These are phyloP conservation scores for Drosophila bocki DNA, from an alignment of 1,140 invertebrate genomes.

Conservation along the genomic window DNA sequence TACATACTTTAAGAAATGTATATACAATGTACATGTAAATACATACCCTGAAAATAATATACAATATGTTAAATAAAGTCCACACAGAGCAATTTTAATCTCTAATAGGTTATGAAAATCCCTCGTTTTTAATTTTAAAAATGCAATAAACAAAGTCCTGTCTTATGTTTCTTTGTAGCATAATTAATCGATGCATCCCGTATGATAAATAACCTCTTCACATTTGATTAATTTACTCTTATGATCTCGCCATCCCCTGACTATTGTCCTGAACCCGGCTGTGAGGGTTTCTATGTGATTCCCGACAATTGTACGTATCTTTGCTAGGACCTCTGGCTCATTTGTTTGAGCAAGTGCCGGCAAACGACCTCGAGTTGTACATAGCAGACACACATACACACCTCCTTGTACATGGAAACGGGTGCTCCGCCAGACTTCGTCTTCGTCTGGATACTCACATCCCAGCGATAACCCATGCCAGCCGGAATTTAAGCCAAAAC, in stretches of 20 bases:
- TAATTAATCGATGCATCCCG: slow-evolving; percentile 5
- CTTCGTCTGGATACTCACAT: slow-evolving; percentile 36
- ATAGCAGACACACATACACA: slow-evolving; percentile 15
- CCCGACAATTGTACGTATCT: background rate
- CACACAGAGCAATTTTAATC: background rate
- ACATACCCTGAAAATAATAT: too few species aligned
- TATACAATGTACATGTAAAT: too few species aligned
- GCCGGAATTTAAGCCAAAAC: slow-evolving; percentile 15
- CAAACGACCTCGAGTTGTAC: slow-evolving; percentile 70
- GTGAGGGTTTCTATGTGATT: background rate
- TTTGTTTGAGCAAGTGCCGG: slow-evolving; percentile 69
- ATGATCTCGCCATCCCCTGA: slow-evolving; percentile 2
- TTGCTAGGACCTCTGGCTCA: slow-evolving; percentile 20
- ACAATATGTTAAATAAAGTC: too few species aligned
- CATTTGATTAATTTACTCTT: slow-evolving; percentile 14
- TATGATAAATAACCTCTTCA: background rate
- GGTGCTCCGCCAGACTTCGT: slow-evolving; percentile 32
- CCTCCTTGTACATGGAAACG: background rate
- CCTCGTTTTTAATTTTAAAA: background rate
- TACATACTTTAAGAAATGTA: background rate
- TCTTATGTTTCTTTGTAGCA: background rate
- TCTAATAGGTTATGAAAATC: background rate
- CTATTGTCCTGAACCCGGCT: slow-evolving; percentile 11
- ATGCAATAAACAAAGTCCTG: background rate
- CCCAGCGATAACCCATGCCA: slow-evolving; percentile 11